These are phyloP conservation scores for Indicator indicator DNA, from an alignment of 2,113 vertebrate species.

Conservation along the genomic window DNA sequence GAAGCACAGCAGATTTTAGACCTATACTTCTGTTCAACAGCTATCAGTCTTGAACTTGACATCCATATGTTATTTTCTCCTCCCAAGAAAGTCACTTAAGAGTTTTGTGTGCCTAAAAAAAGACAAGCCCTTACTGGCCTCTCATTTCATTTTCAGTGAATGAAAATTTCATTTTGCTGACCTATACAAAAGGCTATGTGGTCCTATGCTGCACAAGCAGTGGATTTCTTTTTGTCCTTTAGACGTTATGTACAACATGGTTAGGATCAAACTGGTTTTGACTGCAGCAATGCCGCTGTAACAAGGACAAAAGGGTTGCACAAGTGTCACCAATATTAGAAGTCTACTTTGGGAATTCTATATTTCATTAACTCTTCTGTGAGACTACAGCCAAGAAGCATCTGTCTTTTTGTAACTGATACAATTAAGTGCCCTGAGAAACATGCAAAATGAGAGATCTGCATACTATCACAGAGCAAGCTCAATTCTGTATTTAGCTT, in stretches of 20 bases:
- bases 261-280: neutral
- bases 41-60: conserved; percentile 50
- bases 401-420: neutral
- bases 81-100: conserved; percentile 34
- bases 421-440: conserved; percentile 25
- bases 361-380: conserved; percentile 25
- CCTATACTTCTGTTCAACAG: conserved; percentile 57
- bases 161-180: conserved; percentile 40
- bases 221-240: conserved; percentile 3
- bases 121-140: neutral
- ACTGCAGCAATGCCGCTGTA: neutral
- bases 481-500: neutral
- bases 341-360: neutral
- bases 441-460: neutral
- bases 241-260: neutral
- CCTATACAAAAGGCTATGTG: neutral
- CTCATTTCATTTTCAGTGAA: conserved; percentile 37
- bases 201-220: neutral
- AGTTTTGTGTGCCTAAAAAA: neutral
- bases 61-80: conserved; percentile 63
- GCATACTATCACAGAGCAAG: neutral
- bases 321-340: neutral
- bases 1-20: conserved; percentile 59
- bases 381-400: neutral
- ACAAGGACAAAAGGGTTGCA: neutral